phyloP scores from a whole-genome alignment of 2,797 vertebrate species.

The Halcyon smyrnensis region DNA sequence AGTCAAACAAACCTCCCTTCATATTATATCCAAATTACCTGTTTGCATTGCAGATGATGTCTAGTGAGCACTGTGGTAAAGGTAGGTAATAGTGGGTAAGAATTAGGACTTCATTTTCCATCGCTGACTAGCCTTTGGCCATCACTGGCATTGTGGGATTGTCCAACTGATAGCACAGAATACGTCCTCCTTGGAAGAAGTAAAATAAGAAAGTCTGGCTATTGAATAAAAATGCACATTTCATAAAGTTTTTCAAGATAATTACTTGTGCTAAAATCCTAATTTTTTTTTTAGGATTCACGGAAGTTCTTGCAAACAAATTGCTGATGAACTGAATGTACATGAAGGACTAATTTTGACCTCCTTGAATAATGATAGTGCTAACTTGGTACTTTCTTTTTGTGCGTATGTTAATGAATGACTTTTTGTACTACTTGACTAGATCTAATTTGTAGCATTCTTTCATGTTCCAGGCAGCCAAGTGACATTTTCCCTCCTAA shows the following conservation, averaged over 20 bases:
- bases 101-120: not conserved
- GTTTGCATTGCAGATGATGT: not conserved
- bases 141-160: not conserved
- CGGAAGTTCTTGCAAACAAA: constrained; percentile 39
- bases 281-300: not conserved
- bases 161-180: not conserved
- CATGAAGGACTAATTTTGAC: constrained; percentile 61
- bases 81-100: not conserved
- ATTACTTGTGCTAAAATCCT: constrained; percentile 2
- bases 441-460: constrained; percentile 38
- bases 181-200: not conserved
- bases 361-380: constrained; percentile 14
- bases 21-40: not conserved
- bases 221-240: constrained; percentile 1
- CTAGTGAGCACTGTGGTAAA: not conserved
- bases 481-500: constrained; percentile 16
- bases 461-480: constrained; percentile 33
- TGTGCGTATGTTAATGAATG: constrained; percentile 30
- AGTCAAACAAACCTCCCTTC: not conserved
- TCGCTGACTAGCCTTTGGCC: not conserved
- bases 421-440: constrained; percentile 44
- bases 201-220: not conserved
- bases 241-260: not conserved
- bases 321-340: constrained; percentile 43
- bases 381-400: constrained; percentile 43